Conservation (phyloP, 2,888 invertebrate species). For the Agrotis segetum region DNA sequence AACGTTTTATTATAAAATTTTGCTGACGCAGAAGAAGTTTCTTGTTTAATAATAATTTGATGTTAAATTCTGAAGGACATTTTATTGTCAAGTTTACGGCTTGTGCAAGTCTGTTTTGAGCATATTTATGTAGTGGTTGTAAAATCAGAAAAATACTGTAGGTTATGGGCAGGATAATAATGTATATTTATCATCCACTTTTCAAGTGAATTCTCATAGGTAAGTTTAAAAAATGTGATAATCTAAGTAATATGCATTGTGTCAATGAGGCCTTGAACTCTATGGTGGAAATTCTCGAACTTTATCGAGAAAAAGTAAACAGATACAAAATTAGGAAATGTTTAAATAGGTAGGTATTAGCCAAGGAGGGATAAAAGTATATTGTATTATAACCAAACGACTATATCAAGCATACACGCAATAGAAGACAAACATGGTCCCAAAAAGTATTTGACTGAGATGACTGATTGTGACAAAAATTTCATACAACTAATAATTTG, state of each 20-base stretch:
- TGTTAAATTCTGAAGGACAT: neutral
- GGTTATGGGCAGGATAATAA: too few relatives aligned
- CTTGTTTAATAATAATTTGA: neutral
- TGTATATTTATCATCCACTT: too few relatives aligned
- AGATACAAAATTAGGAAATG: neutral
- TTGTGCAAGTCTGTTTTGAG: neutral
- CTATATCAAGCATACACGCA: neutral
- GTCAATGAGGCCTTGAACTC: neutral
- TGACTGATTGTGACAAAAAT: conserved; percentile 3
- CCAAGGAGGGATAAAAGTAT: neutral
- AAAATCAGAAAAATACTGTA: too few relatives aligned
- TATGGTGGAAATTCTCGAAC: neutral
- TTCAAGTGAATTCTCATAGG: too few relatives aligned
- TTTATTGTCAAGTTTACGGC: neutral
- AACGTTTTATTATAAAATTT: conserved; percentile 13
- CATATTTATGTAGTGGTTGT: neutral
- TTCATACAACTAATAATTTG: neutral
- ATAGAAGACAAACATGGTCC: neutral
- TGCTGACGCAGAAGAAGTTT: conserved; percentile 12
- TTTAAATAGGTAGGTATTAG: neutral
- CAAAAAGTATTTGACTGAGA: conserved; percentile 4
- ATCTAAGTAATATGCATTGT: neutral
- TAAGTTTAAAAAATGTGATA: too few relatives aligned
- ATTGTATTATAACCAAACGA: neutral
- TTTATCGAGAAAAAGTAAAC: too few relatives aligned